Evolutionary conservation across 35 echinoderm and acorn worm genomes (phyloP).

Genomic region (Apostichopus japonicus): DNA sequence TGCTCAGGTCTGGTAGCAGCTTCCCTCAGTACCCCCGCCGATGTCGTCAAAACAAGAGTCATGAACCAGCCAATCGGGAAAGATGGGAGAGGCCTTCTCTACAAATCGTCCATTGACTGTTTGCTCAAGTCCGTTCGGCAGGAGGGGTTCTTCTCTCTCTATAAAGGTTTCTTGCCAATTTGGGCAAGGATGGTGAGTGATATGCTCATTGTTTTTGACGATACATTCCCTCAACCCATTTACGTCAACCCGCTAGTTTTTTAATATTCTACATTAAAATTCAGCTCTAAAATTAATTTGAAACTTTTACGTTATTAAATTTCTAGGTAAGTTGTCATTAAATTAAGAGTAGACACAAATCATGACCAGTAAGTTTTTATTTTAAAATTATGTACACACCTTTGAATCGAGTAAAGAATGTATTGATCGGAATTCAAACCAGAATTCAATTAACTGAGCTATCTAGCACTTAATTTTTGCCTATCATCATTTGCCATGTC

Average conservation of each 20-base stretch:
- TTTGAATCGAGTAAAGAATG: no score
- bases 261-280: no score
- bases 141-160: conserved; percentile 87
- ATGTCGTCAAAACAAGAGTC: conserved; percentile 93
- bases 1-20: conserved; percentile 76
- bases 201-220: neutral
- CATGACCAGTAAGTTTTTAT: no score
- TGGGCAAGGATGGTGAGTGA: conserved; percentile 97
- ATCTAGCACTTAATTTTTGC: no score
- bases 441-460: no score
- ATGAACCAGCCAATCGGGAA: conserved; percentile 93
- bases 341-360: no score
- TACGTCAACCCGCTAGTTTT: no score
- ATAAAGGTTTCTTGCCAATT: conserved; percentile 96
- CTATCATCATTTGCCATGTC: no score
- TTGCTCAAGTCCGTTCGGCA: conserved; percentile 81
- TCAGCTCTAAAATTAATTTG: neutral
- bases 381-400: no score
- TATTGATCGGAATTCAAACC: no score
- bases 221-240: no score
- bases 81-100: conserved; percentile 70
- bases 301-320: neutral
- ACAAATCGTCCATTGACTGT: conserved; percentile 96
- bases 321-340: no score
- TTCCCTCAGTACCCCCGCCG: conserved; percentile 89